Percentiles rank a stretch among this genome's conserved stretches.
Evolutionary conservation across 2,888 invertebrate genomes (phyloP).

Genomic region (Calephelis perditalis): DNA sequence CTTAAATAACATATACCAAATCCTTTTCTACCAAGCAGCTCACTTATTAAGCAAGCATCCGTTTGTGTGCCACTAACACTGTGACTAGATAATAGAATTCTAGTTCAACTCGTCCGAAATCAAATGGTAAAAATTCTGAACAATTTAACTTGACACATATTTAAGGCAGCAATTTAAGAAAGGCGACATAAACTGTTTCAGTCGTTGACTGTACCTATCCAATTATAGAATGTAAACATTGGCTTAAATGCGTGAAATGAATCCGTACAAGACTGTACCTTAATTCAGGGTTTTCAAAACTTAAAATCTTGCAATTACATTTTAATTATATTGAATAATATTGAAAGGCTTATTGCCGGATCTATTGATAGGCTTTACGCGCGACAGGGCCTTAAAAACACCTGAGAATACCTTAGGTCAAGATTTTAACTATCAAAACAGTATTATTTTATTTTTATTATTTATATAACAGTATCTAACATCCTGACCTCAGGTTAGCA

Average conservation of each 20-base stretch:
- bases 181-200: neutral
- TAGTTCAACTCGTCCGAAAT: too few relatives aligned
- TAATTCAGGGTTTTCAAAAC: constrained; percentile 14
- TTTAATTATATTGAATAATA: neutral
- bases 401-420: too few relatives aligned
- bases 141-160: constrained; percentile 2
- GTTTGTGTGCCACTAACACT: too few relatives aligned
- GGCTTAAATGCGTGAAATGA: constrained; percentile 8
- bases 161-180: constrained; percentile 1
- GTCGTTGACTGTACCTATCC: constrained; percentile 3
- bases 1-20: too few relatives aligned
- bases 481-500: too few relatives aligned
- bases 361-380: too few relatives aligned
- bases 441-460: too few relatives aligned
- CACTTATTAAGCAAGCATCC: neutral
- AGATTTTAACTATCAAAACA: too few relatives aligned
- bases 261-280: constrained; percentile 3
- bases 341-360: too few relatives aligned
- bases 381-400: too few relatives aligned
- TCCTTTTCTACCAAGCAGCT: neutral
- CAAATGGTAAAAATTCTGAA: neutral
- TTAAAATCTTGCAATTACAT: neutral
- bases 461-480: too few relatives aligned
- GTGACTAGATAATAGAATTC: too few relatives aligned
- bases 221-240: constrained; percentile 6